A percentile compares a stretch with the other conserved stretches of the same genome.
phyloP scores from a whole-genome alignment of 2,797 vertebrate genomes.

The Spheniscus humboldti region DNA sequence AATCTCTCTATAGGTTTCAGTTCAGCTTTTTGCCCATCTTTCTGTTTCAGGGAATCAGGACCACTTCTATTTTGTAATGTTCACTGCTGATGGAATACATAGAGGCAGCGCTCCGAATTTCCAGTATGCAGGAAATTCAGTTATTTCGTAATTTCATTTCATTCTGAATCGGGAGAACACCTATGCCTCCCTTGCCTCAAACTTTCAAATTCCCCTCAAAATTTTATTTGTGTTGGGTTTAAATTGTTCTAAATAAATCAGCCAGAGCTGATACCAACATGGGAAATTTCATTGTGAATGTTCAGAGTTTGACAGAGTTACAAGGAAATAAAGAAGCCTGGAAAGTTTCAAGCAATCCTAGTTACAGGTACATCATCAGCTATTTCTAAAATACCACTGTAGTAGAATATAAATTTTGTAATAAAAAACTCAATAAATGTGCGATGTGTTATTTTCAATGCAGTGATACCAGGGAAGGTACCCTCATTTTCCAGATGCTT shows the following conservation, averaged over 20 bases:
- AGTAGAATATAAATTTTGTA: neutral
- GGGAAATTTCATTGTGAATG: neutral
- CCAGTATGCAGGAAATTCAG: neutral
- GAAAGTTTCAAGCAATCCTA: neutral
- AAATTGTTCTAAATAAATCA: conserved; percentile 9
- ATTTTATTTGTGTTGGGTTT: neutral
- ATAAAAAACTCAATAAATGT: neutral
- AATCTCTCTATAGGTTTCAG: neutral
- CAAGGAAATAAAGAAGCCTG: neutral
- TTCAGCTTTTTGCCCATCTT: neutral
- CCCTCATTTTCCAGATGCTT: neutral
- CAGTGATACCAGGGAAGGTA: neutral
- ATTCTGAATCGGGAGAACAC: neutral
- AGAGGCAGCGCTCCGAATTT: neutral
- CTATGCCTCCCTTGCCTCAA: neutral
- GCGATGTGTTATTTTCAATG: neutral
- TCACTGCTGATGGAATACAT: neutral
- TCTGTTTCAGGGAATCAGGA: neutral
- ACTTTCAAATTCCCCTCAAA: neutral
- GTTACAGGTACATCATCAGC: neutral
- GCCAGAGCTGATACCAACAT: neutral
- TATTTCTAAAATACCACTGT: neutral
- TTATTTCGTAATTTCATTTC: neutral
- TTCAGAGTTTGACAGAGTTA: neutral
- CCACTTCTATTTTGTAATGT: neutral